Evolutionary conservation across 2,888 invertebrate species (phyloP), one percentile per base, ranked within the genome.

Genomic region (Hemaris fuciformis): DNA sequence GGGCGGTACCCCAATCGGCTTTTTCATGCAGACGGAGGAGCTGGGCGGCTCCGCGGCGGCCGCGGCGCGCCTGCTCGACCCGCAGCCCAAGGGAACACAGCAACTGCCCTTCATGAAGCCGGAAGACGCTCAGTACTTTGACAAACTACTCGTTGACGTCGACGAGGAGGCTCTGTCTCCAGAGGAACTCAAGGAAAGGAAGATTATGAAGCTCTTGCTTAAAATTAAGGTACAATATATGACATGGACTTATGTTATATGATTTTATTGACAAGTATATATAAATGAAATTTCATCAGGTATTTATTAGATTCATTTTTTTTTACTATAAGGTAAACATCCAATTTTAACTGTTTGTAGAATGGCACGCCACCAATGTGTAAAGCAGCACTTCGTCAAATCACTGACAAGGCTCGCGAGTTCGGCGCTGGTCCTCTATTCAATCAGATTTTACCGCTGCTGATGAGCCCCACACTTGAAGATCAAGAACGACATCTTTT

Each of bases 311-410:
- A n/a, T n/a, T n/a, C n/a, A n/a, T n/a, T n/a, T n/a, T n/a, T n/a
- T n/a, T n/a, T n/a, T n/a, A n/a, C n/a, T n/a, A n/a, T n/a, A n/a
- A n/a, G n/a, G n/a, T n/a, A n/a, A n/a, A n/a, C n/a, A n/a, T n/a
- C n/a, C n/a, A n/a, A n/a, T n/a, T n/a, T n/a, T n/a, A n/a, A n/a
- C n/a, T 61, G 59, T 27, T 63, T 76, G 41, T 74, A 93, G 93
- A 99, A 99, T 80, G 99, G 99, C 22, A 99, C 99, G 0, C 99
- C 99, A 13, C 99, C 99, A 0, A 99, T 99, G 99, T 95, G 99
- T 69, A 99, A 99, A 91, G 98, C 99, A 0, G 99, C 99, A 0
- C 90, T 99, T 31, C 94, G 99, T 64, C 99, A 99, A 88, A 99
- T 99, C 70, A 99, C 99, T 0, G 99, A 99, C 85, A 99, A 99